Evolutionary conservation across 2,888 invertebrate genomes (phyloP).

Genomic region (Eumerus sabulonum): DNA sequence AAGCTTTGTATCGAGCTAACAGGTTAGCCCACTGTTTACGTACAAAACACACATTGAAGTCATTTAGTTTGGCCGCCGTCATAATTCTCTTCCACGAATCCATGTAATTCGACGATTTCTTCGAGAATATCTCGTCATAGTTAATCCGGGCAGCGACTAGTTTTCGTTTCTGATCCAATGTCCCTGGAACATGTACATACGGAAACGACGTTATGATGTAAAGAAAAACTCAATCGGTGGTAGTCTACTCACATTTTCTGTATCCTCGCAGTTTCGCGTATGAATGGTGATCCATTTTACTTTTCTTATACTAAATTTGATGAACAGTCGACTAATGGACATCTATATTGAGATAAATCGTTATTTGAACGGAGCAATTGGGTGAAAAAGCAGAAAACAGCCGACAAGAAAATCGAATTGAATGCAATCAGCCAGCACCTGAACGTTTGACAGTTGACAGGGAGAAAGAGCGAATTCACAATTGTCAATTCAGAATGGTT

Average conservation of each 20-base stretch:
- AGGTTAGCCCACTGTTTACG: constrained; percentile 76
- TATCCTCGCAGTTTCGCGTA: constrained; percentile 74
- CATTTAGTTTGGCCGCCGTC: constrained; percentile 73
- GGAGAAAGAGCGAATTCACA: constrained; percentile 30
- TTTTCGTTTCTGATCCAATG: constrained; percentile 75
- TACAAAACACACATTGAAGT: constrained; percentile 75
- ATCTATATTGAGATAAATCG: too few relatives aligned
- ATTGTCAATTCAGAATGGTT: constrained; percentile 20
- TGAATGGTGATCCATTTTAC: constrained; percentile 74
- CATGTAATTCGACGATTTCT: constrained; percentile 72
- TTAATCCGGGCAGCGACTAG: constrained; percentile 75
- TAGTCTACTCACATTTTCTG: constrained; percentile 74
- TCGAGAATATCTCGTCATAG: constrained; percentile 74
- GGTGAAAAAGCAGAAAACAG: constrained; percentile 12
- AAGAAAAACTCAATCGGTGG: not conserved
- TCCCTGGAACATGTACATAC: constrained; percentile 72
- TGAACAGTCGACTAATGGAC: too few relatives aligned
- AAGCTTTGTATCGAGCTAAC: constrained; percentile 75
- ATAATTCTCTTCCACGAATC: constrained; percentile 76
- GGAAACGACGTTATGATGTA: too few relatives aligned
- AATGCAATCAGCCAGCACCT: constrained; percentile 2
- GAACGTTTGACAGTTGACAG: constrained; percentile 15
- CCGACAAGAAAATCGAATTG: constrained; percentile 32
- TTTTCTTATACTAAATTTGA: not conserved
- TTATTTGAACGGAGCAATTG: too few relatives aligned